Evolutionary conservation across 2,113 vertebrate genomes (phyloP).

Genomic region (Eonycteris spelaea): DNA sequence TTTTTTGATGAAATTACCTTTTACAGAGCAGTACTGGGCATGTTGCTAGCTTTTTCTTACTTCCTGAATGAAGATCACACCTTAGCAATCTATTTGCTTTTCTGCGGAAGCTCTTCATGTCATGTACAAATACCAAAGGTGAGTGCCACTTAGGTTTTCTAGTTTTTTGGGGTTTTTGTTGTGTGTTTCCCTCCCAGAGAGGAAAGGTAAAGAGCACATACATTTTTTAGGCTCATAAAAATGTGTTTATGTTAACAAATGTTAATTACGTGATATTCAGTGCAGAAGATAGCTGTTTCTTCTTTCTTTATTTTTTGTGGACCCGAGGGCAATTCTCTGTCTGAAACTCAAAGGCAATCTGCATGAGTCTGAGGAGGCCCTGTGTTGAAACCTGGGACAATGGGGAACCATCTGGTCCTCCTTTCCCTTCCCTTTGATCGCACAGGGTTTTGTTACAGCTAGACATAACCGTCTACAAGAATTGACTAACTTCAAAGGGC

Average conservation of each 20-base stretch:
- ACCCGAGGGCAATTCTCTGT: background rate
- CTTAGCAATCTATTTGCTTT: background rate
- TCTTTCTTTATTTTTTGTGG: background rate
- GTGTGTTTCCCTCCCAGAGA: background rate
- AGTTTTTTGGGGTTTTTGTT: background rate
- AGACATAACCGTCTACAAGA: background rate
- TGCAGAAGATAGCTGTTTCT: too few relatives aligned
- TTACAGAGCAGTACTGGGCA: background rate
- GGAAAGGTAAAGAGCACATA: background rate
- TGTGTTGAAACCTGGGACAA: background rate
- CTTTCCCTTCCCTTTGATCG: background rate
- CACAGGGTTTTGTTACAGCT: background rate
- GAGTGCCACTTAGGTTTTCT: background rate
- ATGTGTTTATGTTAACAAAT: too few relatives aligned
- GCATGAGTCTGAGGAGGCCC: background rate
- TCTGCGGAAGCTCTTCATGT: background rate
- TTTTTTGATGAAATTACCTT: background rate
- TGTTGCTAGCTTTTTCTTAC: background rate
- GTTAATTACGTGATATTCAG: too few relatives aligned
- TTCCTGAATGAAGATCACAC: background rate
- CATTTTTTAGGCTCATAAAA: background rate
- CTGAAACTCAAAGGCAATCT: background rate
- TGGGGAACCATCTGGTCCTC: accelerated
- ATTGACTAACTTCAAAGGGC: background rate
- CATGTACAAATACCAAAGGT: background rate